Conservation (phyloP, 2,113 vertebrate species). For the Cryptotis parvus region DNA sequence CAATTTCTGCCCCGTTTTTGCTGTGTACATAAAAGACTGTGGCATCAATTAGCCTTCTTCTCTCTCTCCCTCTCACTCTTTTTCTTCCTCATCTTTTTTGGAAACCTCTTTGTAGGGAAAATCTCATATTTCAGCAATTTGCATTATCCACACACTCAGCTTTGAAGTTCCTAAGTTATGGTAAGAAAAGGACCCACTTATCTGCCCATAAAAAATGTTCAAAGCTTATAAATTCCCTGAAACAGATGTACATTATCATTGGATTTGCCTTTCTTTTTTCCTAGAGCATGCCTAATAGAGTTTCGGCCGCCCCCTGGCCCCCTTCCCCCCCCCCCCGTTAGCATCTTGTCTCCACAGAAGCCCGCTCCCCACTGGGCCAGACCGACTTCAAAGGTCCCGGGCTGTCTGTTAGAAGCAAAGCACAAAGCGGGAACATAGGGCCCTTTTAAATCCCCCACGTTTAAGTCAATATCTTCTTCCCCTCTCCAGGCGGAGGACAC, state of each 20-base stretch:
- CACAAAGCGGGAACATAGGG: conserved; percentile 93
- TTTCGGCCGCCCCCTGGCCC: conserved; percentile 92
- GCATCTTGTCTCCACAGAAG: conserved; percentile 95
- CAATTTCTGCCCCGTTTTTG: conserved; percentile 89
- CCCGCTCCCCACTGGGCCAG: conserved; percentile 95
- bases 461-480: conserved; percentile 91
- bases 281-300: conserved; percentile 95
- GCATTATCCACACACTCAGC: conserved; percentile 98
- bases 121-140: conserved; percentile 97
- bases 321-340: conserved; percentile 91
- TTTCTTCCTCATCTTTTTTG: conserved; percentile 88
- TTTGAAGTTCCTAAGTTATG: conserved; percentile 99
- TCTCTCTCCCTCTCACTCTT: conserved; percentile 82
- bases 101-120: conserved; percentile 93
- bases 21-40: conserved; percentile 94
- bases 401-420: conserved; percentile 96
- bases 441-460: conserved; percentile 94
- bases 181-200: conserved; percentile 98
- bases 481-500: conserved; percentile 87
- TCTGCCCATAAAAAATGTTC: conserved; percentile 98
- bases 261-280: conserved; percentile 95
- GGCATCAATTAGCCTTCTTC: conserved; percentile 95
- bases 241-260: conserved; percentile 99
- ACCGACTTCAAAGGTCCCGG: conserved; percentile 97
- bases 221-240: conserved; percentile 99